Base-by-base conservation (phyloP, 2,113 vertebrate genomes). In the Odocoileus hemionus region DNA sequence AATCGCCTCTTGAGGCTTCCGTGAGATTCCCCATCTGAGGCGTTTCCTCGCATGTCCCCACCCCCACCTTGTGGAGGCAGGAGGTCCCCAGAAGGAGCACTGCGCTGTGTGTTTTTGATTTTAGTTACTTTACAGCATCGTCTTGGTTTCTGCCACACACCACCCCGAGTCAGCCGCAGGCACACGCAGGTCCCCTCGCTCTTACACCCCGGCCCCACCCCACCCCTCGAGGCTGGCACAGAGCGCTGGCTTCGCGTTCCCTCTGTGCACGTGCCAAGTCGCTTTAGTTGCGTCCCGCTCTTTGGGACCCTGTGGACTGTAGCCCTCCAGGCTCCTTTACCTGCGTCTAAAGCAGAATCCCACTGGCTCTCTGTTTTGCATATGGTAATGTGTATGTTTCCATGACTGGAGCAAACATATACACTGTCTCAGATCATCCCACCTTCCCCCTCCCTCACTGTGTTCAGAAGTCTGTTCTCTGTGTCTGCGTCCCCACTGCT, bases 1-100 rank as follows among this genome's bases (percentile, higher is more conserved):
- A 94, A 89, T 33, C 11, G 2, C 39, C 58, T 50, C 43, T 94
- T 96, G 89, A 93, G 82, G 57, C 28, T 57, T 95, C 50, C 6
- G 5, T n/a, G 21, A 30, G n/a, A 58, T 89, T 55, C 30, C 19
- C 52, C 17, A 21, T 82, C n/a, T 11, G 39, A 39, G 83, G 33
- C 10, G 19, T 2, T 39, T 9, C 3, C 12, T 54, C 33, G 33
- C 23, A 0, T 4, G 15, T 30, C 2, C 15, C 17, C 30, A 2
- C 3, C 33, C 11, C 17, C 19, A 21, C 26, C 58, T 87, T 47
- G 6, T 19, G 15, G 74, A 43, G 30, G 26, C 52, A 57, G 23
- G 76, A 5, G 12, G 26, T 43, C 39, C 28, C 60, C 57, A 36
- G 55, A 64, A 79, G 23, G 89, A 21, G 1, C 7, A 1, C 15